Conservation (phyloP, 2,113 vertebrate species). For the Thymallus thymallus region DNA sequence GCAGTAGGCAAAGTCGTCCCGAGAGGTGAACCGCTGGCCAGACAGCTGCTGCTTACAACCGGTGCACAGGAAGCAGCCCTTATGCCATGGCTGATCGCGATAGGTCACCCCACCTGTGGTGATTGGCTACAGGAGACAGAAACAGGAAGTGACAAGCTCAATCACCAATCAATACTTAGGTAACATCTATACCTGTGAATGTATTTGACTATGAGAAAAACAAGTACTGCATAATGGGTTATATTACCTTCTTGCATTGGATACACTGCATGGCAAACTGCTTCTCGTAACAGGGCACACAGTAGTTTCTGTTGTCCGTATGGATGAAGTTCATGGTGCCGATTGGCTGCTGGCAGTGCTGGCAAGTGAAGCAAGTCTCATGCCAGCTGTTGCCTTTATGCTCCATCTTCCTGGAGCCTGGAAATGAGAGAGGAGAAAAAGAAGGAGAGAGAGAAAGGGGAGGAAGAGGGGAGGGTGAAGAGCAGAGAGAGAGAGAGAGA, state of each 20-base stretch:
- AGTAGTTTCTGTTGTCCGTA: slow-evolving; percentile 81
- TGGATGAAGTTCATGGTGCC: slow-evolving; percentile 87
- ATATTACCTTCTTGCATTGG: slow-evolving; percentile 82
- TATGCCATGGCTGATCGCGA: slow-evolving; percentile 83
- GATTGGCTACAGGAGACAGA: slow-evolving; percentile 73
- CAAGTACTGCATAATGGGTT: not conserved
- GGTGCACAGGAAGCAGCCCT: slow-evolving; percentile 83
- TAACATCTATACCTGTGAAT: not conserved
- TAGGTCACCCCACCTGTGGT: slow-evolving; percentile 83
- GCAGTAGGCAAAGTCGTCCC: slow-evolving; percentile 82
- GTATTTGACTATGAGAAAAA: not conserved
- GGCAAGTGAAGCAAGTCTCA: slow-evolving; percentile 83
- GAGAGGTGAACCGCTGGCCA: slow-evolving; percentile 83
- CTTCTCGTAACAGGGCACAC: slow-evolving; percentile 84
- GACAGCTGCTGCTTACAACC: slow-evolving; percentile 82
- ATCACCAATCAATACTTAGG: not conserved
- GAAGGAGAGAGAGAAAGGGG: not conserved
- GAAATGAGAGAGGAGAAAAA: not conserved
- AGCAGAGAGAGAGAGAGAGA: not conserved
- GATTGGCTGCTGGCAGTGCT: slow-evolving; percentile 81
- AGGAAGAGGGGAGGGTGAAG: not conserved
- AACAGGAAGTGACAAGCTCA: not conserved
- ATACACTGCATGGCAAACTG: slow-evolving; percentile 84
- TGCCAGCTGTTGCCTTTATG: slow-evolving; percentile 87
- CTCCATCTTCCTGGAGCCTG: slow-evolving; percentile 88